These are phyloP conservation scores for Oryzias curvinotus DNA, from an alignment of 2,113 vertebrate species.

Conservation along the genomic window DNA sequence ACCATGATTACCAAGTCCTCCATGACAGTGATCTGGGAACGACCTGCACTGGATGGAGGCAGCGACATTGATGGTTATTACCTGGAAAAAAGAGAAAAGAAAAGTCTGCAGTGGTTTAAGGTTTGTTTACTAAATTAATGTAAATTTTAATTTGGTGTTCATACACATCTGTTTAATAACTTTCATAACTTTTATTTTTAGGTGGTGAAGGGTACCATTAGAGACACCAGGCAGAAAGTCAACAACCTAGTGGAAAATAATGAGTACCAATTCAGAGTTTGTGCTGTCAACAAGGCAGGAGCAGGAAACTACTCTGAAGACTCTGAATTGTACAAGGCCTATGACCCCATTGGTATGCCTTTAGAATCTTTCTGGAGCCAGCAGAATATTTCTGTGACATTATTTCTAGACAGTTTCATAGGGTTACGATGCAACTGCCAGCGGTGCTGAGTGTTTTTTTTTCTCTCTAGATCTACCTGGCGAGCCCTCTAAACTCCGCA, in stretches of 20 bases:
- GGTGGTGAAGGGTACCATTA: constrained; percentile 91
- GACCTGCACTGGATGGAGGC: constrained; percentile 90
- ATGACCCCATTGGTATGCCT: constrained; percentile 89
- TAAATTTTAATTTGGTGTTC: not conserved
- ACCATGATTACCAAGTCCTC: constrained; percentile 91
- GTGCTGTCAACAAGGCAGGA: constrained; percentile 94
- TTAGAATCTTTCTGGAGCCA: not conserved
- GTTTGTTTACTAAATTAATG: constrained; percentile 26
- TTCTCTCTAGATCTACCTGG: constrained; percentile 87
- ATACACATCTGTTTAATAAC: not conserved
- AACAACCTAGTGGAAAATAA: constrained; percentile 86
- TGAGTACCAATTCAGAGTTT: constrained; percentile 93
- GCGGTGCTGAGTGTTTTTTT: constrained; percentile 30
- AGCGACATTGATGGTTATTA: constrained; percentile 94
- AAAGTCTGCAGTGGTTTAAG: constrained; percentile 97
- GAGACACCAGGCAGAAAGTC: constrained; percentile 96
- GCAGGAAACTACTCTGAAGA: constrained; percentile 90
- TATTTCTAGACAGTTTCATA: not conserved
- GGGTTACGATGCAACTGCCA: not conserved
- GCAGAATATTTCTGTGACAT: no score
- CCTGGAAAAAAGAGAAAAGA: constrained; percentile 95
- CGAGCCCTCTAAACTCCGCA: constrained; percentile 89
- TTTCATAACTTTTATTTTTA: constrained; percentile 9
- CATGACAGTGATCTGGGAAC: constrained; percentile 95
- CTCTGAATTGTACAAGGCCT: constrained; percentile 92